A percentile compares a stretch with the other conserved stretches of the same genome.
phyloP scores from a whole-genome alignment of 1,140 invertebrate species.

The Heliconius hermathena region DNA sequence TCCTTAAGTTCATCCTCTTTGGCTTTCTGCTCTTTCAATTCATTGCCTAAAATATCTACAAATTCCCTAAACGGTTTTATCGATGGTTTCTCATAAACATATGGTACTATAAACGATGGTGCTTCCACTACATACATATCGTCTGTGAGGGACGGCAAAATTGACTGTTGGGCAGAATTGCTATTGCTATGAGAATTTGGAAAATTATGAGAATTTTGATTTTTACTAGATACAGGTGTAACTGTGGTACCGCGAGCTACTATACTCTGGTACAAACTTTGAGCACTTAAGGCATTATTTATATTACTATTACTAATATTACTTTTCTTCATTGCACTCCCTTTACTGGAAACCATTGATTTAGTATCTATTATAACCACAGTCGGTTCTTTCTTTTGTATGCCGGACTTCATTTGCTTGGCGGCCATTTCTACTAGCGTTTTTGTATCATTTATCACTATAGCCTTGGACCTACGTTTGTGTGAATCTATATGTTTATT shows the following conservation, averaged over 20 bases:
- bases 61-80: slow-evolving; percentile 89
- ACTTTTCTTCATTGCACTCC: slow-evolving; percentile 45
- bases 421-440: slow-evolving; percentile 87
- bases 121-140: slow-evolving; percentile 96
- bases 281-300: slow-evolving; percentile 47
- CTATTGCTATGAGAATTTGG: slow-evolving; percentile 47
- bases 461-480: slow-evolving; percentile 80
- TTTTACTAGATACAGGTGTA: slow-evolving; percentile 67
- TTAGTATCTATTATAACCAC: slow-evolving; percentile 91
- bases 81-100: slow-evolving; percentile 95
- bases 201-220: slow-evolving; percentile 47
- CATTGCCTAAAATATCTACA: slow-evolving; percentile 85
- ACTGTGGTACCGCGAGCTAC: slow-evolving; percentile 71
- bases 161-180: slow-evolving; percentile 56
- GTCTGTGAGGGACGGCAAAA: slow-evolving; percentile 91
- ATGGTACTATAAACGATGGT: slow-evolving; percentile 95
- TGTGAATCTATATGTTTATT: slow-evolving; percentile 77
- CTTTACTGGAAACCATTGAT: slow-evolving; percentile 84
- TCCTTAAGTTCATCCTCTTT: slow-evolving; percentile 57
- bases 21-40: slow-evolving; percentile 82
- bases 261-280: slow-evolving; percentile 72
- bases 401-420: slow-evolving; percentile 71
- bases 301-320: slow-evolving; percentile 36
- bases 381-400: slow-evolving; percentile 88
- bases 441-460: slow-evolving; percentile 89